Percentiles rank a stretch among this genome's conserved stretches.
Conservation (phyloP, 30 jellyfish, hydroid and myxozoan species). For the Calvadosia cruxmelitensis region DNA sequence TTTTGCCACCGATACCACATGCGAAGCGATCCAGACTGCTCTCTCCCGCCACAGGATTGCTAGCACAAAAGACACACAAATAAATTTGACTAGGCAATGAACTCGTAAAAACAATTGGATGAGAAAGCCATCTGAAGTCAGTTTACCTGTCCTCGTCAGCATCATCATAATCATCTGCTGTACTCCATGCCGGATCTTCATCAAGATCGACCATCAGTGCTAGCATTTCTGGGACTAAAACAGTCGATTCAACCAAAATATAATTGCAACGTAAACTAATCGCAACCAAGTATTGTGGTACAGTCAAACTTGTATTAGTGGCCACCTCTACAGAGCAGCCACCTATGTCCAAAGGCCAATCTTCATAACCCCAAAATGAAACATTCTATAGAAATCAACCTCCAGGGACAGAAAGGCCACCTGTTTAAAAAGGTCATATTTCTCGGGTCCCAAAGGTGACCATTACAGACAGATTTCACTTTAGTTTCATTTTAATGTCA, state of each 20-base stretch:
- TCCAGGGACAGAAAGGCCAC: too few relatives aligned
- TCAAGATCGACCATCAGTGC: slow-evolving; percentile 94
- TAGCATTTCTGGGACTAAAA: slow-evolving; percentile 87
- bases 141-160: slow-evolving; percentile 77
- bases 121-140: too few relatives aligned
- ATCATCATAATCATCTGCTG: slow-evolving; percentile 69
- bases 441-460: too few relatives aligned
- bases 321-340: too few relatives aligned
- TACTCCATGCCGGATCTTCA: slow-evolving; percentile 88
- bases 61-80: slow-evolving; percentile 3
- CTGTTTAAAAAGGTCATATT: too few relatives aligned
- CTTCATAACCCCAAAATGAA: too few relatives aligned
- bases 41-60: slow-evolving; percentile 98
- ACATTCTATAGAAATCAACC: too few relatives aligned
- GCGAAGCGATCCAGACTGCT: slow-evolving; percentile 97
- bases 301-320: too few relatives aligned
- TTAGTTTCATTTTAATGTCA: too few relatives aligned
- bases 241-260: background rate
- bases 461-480: too few relatives aligned
- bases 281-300: too few relatives aligned
- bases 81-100: background rate
- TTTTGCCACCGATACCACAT: slow-evolving; percentile 94
- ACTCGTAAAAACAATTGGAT: too few relatives aligned
- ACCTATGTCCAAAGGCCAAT: background rate
- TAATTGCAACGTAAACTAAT: background rate